A percentile compares a stretch with the other conserved stretches of the same genome.
phyloP scores from a whole-genome alignment of 2,797 vertebrate species.

The Pithecia hirsuta region DNA sequence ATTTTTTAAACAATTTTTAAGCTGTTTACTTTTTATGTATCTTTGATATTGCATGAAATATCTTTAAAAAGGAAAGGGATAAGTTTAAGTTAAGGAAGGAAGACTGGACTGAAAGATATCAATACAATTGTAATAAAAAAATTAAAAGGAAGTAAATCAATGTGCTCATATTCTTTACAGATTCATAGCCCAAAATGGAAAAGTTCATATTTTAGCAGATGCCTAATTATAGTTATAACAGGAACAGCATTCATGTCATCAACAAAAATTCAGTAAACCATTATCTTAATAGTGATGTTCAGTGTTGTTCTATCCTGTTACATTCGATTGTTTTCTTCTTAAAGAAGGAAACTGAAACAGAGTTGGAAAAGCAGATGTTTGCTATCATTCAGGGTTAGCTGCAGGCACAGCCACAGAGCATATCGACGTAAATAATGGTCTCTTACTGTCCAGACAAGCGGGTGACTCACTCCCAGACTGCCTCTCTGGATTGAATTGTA shows the following conservation, averaged over 20 bases:
- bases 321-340: constrained; percentile 11
- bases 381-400: neutral
- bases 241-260: neutral
- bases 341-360: constrained; percentile 21
- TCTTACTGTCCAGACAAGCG: constrained; percentile 49
- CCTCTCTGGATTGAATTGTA: constrained; percentile 26
- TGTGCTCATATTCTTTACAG: neutral
- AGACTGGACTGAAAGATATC: neutral
- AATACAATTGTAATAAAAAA: neutral
- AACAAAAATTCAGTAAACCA: constrained; percentile 27
- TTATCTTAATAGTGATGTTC: neutral
- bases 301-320: neutral
- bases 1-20: neutral
- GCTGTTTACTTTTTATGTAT: neutral
- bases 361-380: constrained; percentile 36
- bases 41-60: neutral
- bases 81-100: neutral
- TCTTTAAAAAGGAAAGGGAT: neutral
- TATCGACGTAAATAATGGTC: neutral
- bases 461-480: constrained; percentile 56
- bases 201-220: constrained; percentile 9
- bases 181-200: neutral
- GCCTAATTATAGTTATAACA: neutral
- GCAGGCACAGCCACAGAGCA: neutral
- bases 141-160: neutral